Conservation (phyloP, 2,113 vertebrate genomes). For the Syngnathus typhle region DNA sequence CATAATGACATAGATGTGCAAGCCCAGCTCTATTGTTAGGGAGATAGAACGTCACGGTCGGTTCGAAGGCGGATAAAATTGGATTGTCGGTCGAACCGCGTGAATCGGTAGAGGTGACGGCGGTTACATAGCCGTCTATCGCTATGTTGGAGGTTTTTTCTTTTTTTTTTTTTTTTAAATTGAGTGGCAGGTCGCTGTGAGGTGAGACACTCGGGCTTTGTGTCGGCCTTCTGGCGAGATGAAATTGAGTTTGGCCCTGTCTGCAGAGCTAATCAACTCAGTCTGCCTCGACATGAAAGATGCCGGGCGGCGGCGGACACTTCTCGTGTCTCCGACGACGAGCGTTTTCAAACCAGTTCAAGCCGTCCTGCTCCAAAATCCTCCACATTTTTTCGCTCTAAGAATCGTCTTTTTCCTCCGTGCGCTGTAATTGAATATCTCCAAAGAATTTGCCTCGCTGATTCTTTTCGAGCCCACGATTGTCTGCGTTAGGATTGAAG, state of each 20-base stretch:
- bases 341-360: not conserved
- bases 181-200: conserved; percentile 10
- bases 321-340: not conserved
- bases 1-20: conserved; percentile 10
- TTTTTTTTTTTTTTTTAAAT: no score
- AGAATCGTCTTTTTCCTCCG: not conserved
- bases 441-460: not conserved
- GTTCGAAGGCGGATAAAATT: conserved; percentile 3
- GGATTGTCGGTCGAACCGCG: not conserved
- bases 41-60: not conserved
- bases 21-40: not conserved
- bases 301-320: not conserved
- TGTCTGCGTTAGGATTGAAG: not conserved
- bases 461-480: not conserved
- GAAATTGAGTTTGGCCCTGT: conserved; percentile 62
- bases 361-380: not conserved
- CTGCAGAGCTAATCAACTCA: conserved; percentile 57
- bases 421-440: not conserved
- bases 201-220: conserved; percentile 44
- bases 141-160: no score
- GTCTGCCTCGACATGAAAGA: conserved; percentile 56
- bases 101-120: no score
- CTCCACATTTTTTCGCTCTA: no score
- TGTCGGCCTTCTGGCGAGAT: conserved; percentile 41
- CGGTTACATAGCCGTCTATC: no score